A percentile compares a stretch with the other conserved stretches of the same genome.
Conservation (phyloP, 2,888 invertebrate species). For the Tiliacea citrago region DNA sequence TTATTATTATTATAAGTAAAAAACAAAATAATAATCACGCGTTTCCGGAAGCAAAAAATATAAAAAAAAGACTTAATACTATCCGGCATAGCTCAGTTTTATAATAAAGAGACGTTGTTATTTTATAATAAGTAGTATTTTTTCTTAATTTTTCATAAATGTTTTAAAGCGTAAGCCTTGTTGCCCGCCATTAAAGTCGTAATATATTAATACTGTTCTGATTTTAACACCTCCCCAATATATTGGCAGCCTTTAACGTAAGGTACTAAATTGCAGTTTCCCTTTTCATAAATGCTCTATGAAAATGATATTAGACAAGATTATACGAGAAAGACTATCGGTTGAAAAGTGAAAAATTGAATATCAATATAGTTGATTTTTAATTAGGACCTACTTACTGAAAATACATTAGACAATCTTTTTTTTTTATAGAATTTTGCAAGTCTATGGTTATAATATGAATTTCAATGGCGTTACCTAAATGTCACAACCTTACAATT, state of each 20-base stretch:
- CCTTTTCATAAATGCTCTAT: slow-evolving; percentile 35
- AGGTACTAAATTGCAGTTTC: slow-evolving; percentile 37
- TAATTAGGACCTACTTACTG: not conserved
- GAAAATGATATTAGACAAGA: slow-evolving; percentile 18
- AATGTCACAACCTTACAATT: slow-evolving; percentile 56
- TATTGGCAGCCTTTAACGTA: slow-evolving; percentile 24
- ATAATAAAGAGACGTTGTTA: slow-evolving; percentile 84
- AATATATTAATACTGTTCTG: slow-evolving; percentile 71
- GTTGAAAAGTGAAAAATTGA: slow-evolving; percentile 52
- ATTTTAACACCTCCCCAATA: slow-evolving; percentile 65
- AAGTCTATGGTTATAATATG: not conserved
- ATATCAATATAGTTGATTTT: slow-evolving; percentile 16
- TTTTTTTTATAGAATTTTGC: slow-evolving; percentile 1
- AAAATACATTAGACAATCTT: slow-evolving; percentile 12
- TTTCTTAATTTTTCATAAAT: slow-evolving; percentile 66
- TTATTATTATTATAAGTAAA: slow-evolving; percentile 63
- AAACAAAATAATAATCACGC: slow-evolving; percentile 67
- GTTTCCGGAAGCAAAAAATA: slow-evolving; percentile 78
- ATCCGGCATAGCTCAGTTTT: slow-evolving; percentile 88
- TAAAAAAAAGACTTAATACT: slow-evolving; percentile 72
- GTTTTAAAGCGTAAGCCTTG: slow-evolving; percentile 77
- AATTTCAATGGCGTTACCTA: slow-evolving; percentile 26
- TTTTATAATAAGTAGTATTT: slow-evolving; percentile 66
- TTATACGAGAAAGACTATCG: slow-evolving; percentile 25
- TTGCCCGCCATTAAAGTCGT: slow-evolving; percentile 73